A percentile compares a stretch with the other conserved stretches of the same genome.
Conservation (phyloP, 1,140 invertebrate genomes). For the Apocrypta bakeri region DNA sequence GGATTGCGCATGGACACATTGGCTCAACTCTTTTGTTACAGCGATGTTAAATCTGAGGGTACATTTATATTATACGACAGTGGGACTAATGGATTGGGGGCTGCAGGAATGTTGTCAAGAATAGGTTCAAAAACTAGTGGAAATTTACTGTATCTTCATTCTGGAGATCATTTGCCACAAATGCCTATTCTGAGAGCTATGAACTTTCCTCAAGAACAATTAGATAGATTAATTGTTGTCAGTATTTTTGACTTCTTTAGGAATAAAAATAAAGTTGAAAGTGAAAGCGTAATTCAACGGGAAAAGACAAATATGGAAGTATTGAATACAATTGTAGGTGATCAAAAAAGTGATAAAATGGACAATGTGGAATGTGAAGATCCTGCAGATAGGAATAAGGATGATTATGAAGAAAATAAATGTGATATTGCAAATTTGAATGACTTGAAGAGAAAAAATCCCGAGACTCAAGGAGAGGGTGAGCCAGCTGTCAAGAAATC, state of each 20-base stretch:
- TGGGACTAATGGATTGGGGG: slow-evolving; percentile 86
- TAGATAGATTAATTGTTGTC: slow-evolving; percentile 79
- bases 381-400: slow-evolving; percentile 2
- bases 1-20: slow-evolving; percentile 89
- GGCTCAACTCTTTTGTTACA: slow-evolving; percentile 88
- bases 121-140: slow-evolving; percentile 80
- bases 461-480: slow-evolving; percentile 41
- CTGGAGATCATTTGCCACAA: slow-evolving; percentile 83
- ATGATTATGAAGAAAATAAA: slow-evolving; percentile 47
- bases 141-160: slow-evolving; percentile 84
- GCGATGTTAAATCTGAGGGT: slow-evolving; percentile 86
- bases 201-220: slow-evolving; percentile 82
- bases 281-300: background rate
- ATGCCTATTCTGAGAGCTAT: slow-evolving; percentile 85
- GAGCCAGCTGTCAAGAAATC: slow-evolving; percentile 73
- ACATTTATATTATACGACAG: slow-evolving; percentile 91
- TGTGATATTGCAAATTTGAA: slow-evolving; percentile 24
- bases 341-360: background rate
- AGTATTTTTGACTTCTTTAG: slow-evolving; percentile 84
- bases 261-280: slow-evolving; percentile 65
- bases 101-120: slow-evolving; percentile 86
- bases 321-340: background rate
- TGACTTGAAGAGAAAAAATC: slow-evolving; percentile 49
- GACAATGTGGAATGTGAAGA: background rate
- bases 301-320: background rate